Evolutionary conservation across 2,888 invertebrate genomes (phyloP).

Genomic region (Drosophila maculinotata): DNA sequence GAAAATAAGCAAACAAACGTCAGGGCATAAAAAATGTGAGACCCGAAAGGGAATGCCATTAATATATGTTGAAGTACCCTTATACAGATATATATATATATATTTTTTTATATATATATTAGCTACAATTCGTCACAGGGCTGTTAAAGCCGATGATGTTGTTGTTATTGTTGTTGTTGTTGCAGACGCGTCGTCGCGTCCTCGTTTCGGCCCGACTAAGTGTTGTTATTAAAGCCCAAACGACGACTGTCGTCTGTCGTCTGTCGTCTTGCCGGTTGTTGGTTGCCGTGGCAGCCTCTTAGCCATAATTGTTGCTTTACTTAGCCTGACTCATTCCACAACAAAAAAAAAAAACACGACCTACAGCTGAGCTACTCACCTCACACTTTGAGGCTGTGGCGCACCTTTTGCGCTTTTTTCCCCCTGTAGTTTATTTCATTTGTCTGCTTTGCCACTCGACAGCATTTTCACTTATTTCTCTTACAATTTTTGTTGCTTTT

Average conservation of each 20-base stretch:
- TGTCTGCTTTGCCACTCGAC: slow-evolving; percentile 66
- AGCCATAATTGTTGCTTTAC: slow-evolving; percentile 80
- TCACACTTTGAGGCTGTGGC: slow-evolving; percentile 45
- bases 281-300: slow-evolving; percentile 48
- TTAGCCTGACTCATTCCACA: slow-evolving; percentile 52
- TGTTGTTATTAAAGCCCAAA: slow-evolving; percentile 69
- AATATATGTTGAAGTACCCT: slow-evolving; percentile 41
- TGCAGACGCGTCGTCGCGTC: slow-evolving; percentile 23
- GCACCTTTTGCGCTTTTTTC: slow-evolving; percentile 59
- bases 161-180: slow-evolving; percentile 16
- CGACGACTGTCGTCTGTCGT: slow-evolving; percentile 39
- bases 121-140: slow-evolving; percentile 72
- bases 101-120: slow-evolving; percentile 56
- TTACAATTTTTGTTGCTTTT: slow-evolving; percentile 69
- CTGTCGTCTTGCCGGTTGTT: slow-evolving; percentile 39
- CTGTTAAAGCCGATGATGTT: slow-evolving; percentile 52
- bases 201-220: slow-evolving; percentile 48
- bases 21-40: slow-evolving; percentile 52
- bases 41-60: slow-evolving; percentile 38
- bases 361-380: slow-evolving; percentile 7
- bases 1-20: slow-evolving; percentile 52
- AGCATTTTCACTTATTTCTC: slow-evolving; percentile 72
- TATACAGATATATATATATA: slow-evolving; percentile 14
- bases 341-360: neutral
- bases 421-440: slow-evolving; percentile 76